phyloP scores from a whole-genome alignment of 30 jellyfish, hydroid and myxozoan genomes.

The Cassiopea xamachana region DNA sequence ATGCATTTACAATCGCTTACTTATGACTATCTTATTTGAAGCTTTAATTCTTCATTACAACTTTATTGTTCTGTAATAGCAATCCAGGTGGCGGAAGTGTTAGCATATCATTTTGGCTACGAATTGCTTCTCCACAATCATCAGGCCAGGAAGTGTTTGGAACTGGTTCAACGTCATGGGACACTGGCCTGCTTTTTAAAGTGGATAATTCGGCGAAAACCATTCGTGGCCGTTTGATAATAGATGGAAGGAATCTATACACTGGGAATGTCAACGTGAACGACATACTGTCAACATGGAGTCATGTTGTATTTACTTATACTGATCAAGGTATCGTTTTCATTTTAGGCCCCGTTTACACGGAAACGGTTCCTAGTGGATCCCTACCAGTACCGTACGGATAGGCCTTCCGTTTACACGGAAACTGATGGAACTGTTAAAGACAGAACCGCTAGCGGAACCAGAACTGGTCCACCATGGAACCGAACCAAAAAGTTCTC shows the following conservation, averaged over 20 bases:
- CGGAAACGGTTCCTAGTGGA: no score
- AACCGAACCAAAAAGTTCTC: no score
- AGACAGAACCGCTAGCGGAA: no score
- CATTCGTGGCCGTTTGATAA: neutral
- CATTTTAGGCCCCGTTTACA: no score
- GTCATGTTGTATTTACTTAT: constrained; percentile 4
- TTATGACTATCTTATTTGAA: no score
- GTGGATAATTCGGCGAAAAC: neutral
- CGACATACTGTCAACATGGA: constrained; percentile 22
- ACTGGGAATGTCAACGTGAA: neutral
- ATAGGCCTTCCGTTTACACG: no score
- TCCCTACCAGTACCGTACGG: no score
- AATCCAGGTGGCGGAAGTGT: constrained; percentile 24
- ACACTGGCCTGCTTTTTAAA: constrained; percentile 24
- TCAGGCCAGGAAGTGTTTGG: constrained; percentile 21
- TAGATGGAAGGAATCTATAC: neutral
- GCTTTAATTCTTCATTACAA: no score
- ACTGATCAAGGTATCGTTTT: neutral
- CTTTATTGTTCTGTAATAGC: neutral
- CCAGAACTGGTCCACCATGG: no score
- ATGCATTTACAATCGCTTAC: no score
- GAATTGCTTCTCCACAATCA: constrained; percentile 3
- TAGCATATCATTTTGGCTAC: constrained; percentile 52
- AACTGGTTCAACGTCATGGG: constrained; percentile 3
- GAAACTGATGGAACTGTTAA: no score